A percentile compares a stretch with the other conserved stretches of the same genome.
Conservation (phyloP, 2,888 invertebrate species). For the Blastobasis lacticolella region DNA sequence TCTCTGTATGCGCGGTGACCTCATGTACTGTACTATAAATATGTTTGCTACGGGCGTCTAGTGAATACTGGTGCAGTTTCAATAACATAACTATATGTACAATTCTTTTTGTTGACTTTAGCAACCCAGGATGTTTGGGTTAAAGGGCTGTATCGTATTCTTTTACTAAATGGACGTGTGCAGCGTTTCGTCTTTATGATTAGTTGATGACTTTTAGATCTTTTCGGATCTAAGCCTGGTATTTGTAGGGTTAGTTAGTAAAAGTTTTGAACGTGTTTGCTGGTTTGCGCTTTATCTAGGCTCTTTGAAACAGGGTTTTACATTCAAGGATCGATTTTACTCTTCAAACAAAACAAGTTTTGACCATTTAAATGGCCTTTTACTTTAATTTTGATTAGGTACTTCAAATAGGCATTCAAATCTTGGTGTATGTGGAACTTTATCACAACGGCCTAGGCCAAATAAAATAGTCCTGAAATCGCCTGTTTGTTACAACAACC, state of each 20-base stretch:
- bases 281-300: too few species aligned
- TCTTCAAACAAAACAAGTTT: too few species aligned
- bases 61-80: slow-evolving; percentile 16
- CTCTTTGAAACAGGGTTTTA: too few species aligned
- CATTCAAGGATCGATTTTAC: too few species aligned
- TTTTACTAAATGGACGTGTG: background rate
- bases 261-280: background rate
- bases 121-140: slow-evolving; percentile 4
- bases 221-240: background rate
- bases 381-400: too few species aligned
- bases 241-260: background rate
- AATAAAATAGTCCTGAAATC: too few species aligned
- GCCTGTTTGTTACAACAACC: too few species aligned
- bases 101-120: slow-evolving; percentile 5
- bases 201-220: background rate
- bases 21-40: slow-evolving; percentile 41
- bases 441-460: too few species aligned
- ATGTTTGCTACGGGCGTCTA: slow-evolving; percentile 32
- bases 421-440: too few species aligned
- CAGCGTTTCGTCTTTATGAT: background rate
- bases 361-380: too few species aligned
- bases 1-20: slow-evolving; percentile 41
- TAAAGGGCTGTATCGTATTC: background rate
- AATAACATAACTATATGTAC: slow-evolving; percentile 18
- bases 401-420: too few species aligned